A percentile compares a stretch with the other conserved stretches of the same genome.
Conservation (phyloP, 2,888 invertebrate genomes). For the Hecatera dysodea region DNA sequence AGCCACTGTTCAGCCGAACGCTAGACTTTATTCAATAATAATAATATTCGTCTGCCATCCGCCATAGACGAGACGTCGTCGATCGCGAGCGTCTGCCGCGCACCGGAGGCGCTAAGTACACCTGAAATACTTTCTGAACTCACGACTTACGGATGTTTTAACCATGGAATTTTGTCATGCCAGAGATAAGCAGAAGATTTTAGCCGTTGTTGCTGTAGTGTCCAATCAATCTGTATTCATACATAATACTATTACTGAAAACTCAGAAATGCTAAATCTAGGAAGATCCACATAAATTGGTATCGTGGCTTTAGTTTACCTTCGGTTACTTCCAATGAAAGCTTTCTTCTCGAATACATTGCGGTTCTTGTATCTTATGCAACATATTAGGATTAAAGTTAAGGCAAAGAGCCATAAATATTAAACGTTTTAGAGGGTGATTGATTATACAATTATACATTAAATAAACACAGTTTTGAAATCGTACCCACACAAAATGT, state of each 20-base stretch:
- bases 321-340: background rate
- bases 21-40: slow-evolving; percentile 52
- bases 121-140: slow-evolving; percentile 56
- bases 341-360: background rate
- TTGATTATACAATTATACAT: no score
- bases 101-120: slow-evolving; percentile 49
- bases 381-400: no score
- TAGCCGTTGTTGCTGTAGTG: background rate
- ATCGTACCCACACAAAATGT: background rate
- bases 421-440: no score
- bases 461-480: background rate
- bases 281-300: background rate
- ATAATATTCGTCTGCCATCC: slow-evolving; percentile 22
- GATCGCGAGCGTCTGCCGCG: slow-evolving; percentile 36
- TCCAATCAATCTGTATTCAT: background rate
- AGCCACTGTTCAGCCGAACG: background rate
- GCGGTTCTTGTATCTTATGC: background rate
- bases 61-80: slow-evolving; percentile 12
- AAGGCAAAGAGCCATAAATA: no score
- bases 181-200: background rate
- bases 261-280: background rate
- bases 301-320: background rate
- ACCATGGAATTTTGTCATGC: background rate
- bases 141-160: slow-evolving; percentile 37
- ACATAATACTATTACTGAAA: background rate